Evolutionary conservation across 2,797 vertebrate species (phyloP).

Genomic region (Manis javanica): DNA sequence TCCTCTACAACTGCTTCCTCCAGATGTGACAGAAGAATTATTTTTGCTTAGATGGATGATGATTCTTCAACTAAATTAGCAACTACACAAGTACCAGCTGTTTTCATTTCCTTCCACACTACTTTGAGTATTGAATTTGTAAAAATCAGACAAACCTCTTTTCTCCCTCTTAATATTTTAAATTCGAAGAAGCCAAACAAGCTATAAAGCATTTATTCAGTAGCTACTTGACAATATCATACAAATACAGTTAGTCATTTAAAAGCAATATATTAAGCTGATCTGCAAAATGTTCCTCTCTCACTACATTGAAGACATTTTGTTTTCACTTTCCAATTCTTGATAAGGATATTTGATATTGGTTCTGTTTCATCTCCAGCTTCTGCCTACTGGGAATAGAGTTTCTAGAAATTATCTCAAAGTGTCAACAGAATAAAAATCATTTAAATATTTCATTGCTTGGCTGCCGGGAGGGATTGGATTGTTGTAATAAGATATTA

Average conservation of each 20-base stretch:
- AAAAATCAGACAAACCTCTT: constrained; percentile 53
- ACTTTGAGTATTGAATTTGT: constrained; percentile 50
- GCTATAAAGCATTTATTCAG: constrained; percentile 26
- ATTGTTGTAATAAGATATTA: constrained; percentile 24
- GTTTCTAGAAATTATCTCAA: constrained; percentile 59
- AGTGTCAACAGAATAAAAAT: constrained; percentile 61
- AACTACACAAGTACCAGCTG: constrained; percentile 38
- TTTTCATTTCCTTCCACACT: constrained; percentile 46
- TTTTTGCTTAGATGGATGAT: constrained; percentile 52
- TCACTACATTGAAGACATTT: constrained; percentile 33
- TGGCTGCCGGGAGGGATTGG: background rate
- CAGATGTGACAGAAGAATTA: constrained; percentile 31
- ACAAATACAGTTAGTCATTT: background rate
- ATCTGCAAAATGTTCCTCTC: constrained; percentile 39
- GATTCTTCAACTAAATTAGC: constrained; percentile 58
- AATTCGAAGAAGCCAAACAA: constrained; percentile 48
- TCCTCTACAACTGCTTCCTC: background rate
- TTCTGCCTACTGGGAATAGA: constrained; percentile 47
- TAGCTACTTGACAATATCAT: constrained; percentile 24
- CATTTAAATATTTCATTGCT: constrained; percentile 64
- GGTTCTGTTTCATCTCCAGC: constrained; percentile 55
- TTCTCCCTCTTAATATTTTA: constrained; percentile 64
- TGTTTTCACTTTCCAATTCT: constrained; percentile 56
- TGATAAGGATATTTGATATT: constrained; percentile 53
- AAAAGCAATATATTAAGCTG: background rate